Conservation (phyloP, 2,888 invertebrate species). For the Epinotia brunnichana region DNA sequence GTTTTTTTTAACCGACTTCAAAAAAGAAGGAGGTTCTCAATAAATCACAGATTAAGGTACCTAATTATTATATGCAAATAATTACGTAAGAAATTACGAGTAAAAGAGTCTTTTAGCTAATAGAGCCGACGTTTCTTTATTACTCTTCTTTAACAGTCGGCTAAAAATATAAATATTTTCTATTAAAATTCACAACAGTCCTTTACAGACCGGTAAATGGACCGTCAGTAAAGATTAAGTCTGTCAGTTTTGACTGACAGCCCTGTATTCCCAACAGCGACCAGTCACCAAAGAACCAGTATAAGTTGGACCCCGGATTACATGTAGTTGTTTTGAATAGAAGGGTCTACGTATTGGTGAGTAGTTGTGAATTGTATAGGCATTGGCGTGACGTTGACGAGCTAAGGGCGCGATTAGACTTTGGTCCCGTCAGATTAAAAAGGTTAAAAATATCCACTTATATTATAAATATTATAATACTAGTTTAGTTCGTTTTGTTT, state of each 20-base stretch:
- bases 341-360: background rate
- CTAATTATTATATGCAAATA: no score
- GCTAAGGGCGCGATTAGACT: background rate
- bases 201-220: slow-evolving; percentile 24
- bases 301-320: background rate
- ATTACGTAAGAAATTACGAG: no score
- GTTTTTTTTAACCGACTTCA: no score
- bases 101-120: no score
- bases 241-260: slow-evolving; percentile 25
- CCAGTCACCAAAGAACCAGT: background rate
- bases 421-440: slow-evolving; percentile 6
- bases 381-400: slow-evolving; percentile 2
- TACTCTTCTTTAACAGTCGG: background rate
- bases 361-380: background rate
- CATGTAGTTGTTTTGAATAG: background rate
- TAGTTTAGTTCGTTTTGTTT: background rate
- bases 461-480: no score
- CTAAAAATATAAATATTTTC: background rate
- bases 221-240: slow-evolving; percentile 37
- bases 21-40: no score
- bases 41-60: no score
- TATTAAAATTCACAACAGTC: slow-evolving; percentile 11
- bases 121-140: no score
- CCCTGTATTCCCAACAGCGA: background rate
- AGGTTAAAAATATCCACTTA: background rate